Evolutionary conservation across 2,888 invertebrate genomes (phyloP).

Genomic region (Agriopis marginaria): DNA sequence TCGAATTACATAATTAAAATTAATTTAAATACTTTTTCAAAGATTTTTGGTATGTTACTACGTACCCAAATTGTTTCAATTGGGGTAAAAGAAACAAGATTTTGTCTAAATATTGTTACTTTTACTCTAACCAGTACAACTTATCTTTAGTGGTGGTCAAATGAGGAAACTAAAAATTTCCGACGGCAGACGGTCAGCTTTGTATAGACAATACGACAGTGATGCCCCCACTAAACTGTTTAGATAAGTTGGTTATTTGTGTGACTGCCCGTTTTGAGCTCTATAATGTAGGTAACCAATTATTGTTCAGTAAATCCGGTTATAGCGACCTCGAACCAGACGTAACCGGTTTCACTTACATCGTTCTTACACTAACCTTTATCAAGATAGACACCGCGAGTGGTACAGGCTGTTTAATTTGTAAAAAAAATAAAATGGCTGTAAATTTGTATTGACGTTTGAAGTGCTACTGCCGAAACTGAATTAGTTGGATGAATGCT

Average conservation of each 20-base stretch:
- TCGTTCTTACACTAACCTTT: no score
- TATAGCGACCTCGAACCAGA: background rate
- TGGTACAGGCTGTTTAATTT: no score
- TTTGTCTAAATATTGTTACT: background rate
- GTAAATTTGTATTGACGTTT: no score
- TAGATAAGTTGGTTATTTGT: background rate
- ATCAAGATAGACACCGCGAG: no score
- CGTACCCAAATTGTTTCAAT: background rate
- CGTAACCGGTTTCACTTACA: background rate
- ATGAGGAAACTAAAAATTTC: background rate
- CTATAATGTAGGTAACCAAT: conserved; percentile 20
- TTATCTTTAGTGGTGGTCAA: background rate
- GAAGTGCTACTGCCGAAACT: no score
- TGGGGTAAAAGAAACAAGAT: background rate
- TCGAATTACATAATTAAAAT: conserved; percentile 4
- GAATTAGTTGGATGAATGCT: no score
- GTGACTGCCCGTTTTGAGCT: conserved; percentile 23
- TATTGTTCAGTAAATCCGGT: conserved; percentile 9
- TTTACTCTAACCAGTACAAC: background rate
- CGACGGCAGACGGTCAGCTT: background rate
- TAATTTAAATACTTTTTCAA: background rate
- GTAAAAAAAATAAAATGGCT: no score
- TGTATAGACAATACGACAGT: background rate
- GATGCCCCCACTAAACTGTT: background rate
- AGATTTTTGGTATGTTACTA: background rate